Evolutionary conservation across 2,113 vertebrate species (phyloP), one percentile per base, ranked within the genome.

Genomic region (Corythaeola cristata): DNA sequence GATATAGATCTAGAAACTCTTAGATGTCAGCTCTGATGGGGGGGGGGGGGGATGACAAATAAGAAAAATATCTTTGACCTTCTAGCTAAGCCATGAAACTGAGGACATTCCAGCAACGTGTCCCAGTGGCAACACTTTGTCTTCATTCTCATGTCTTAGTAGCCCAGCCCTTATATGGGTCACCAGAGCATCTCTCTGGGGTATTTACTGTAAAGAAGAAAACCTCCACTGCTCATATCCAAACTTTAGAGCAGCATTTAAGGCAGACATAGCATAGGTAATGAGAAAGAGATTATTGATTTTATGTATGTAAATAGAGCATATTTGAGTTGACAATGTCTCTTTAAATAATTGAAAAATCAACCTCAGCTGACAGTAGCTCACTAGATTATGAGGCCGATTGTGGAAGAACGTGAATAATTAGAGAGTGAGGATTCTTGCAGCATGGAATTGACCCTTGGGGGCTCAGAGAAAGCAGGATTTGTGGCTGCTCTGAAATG

Each of bases 401-500:
- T 58, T 89, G 85, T 84, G 63, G 77, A 91, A 93, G 85, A 96
- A 77, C 75, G 9, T 62, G 85, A 95, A 53, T 89, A 76, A 83
- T 94, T 92, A 92, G 75, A 97, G 76, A 74, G 77, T 76, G 37
- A 58, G 63, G 83, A 96, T 76, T 63, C 64, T 88, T 94, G 69
- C 78, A 81, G 82, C 0, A 2, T 96, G 87, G 67, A 95, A 86
- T 50, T 97, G 96, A 97, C 96, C 94, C 91, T 78, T 89, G 75
- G 90, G 95, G 94, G 62, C 76, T 85, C 44, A 49, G 84, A 89
- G 88, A 90, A 96, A 91, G 97, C 97, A 93, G 89, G 41, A 74
- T 89, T 97, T 97, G 96, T 95, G 94, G 93, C 93, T 93, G 94
- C 63, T 92, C 79, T 87, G 85, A 96, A 96, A 94, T 68, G 80